Evolutionary conservation across 1,140 invertebrate species (phyloP).

Genomic region (Doryteuthis pealeii): DNA sequence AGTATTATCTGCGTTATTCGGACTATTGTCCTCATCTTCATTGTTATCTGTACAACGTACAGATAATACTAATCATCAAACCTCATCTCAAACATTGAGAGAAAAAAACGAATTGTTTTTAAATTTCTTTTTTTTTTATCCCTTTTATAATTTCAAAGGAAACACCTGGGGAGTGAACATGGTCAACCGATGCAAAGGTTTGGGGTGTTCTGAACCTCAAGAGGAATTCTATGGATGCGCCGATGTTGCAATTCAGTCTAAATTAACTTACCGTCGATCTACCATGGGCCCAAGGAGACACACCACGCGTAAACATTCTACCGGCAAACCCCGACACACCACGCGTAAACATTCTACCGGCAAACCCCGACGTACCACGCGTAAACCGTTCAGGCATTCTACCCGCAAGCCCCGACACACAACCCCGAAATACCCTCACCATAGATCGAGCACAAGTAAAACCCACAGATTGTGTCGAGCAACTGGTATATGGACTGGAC

Average conservation of each 20-base stretch:
- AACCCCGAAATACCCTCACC: neutral
- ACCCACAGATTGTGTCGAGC: neutral
- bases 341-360: neutral
- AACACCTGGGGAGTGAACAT: conserved; percentile 22
- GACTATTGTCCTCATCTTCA: too few species aligned
- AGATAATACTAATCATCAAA: too few species aligned
- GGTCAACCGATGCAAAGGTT: conserved; percentile 20
- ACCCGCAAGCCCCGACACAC: neutral
- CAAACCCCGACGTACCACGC: too few species aligned
- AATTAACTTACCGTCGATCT: neutral
- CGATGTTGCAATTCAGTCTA: conserved; percentile 33
- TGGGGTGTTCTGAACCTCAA: conserved; percentile 39
- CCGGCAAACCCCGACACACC: neutral
- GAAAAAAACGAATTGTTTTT: too few species aligned
- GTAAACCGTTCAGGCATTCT: too few species aligned
- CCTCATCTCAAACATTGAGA: too few species aligned
- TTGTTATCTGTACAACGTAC: too few species aligned
- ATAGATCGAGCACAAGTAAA: neutral
- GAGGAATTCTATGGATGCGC: conserved; percentile 48
- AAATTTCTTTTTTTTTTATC: neutral
- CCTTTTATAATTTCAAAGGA: conserved; percentile 11
- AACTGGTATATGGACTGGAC: neutral
- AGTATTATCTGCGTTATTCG: too few species aligned
- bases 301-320: neutral
- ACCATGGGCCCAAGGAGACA: neutral